Conservation (phyloP, 2,113 vertebrate species). For the Plecotus auritus region DNA sequence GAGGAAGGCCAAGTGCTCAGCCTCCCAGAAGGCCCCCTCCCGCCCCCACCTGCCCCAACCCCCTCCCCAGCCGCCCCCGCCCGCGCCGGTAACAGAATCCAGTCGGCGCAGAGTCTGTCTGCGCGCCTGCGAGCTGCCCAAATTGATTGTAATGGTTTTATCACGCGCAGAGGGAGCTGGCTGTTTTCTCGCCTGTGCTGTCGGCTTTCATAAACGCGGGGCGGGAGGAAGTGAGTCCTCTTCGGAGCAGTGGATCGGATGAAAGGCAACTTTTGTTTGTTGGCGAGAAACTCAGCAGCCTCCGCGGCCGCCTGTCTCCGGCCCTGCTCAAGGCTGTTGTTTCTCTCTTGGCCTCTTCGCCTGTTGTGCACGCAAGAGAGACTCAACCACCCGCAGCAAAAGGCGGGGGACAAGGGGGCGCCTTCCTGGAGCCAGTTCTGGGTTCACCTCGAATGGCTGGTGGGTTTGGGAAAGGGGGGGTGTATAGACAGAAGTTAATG, state of each 20-base stretch:
- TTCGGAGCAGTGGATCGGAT: slow-evolving; percentile 83
- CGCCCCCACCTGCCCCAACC: slow-evolving; percentile 57
- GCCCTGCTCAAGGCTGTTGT: slow-evolving; percentile 5
- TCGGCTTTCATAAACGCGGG: slow-evolving; percentile 84
- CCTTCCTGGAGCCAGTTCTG: not conserved
- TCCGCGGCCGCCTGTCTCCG: slow-evolving; percentile 57
- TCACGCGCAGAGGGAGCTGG: slow-evolving; percentile 89
- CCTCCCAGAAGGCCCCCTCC: slow-evolving; percentile 58
- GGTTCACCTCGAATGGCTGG: not conserved
- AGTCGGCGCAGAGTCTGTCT: slow-evolving; percentile 94
- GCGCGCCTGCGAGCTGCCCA: slow-evolving; percentile 85
- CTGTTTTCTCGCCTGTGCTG: slow-evolving; percentile 96
- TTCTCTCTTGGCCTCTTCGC: slow-evolving; percentile 60
- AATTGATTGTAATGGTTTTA: slow-evolving; percentile 96
- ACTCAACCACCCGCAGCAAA: not conserved
- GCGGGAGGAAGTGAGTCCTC: slow-evolving; percentile 85
- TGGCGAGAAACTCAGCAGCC: slow-evolving; percentile 31
- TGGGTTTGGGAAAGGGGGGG: not conserved
- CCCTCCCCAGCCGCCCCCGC: not conserved
- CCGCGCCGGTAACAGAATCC: slow-evolving; percentile 89
- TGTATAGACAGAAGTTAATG: not conserved
- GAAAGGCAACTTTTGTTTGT: slow-evolving; percentile 81
- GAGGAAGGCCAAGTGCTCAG: slow-evolving; percentile 68
- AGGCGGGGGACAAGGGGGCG: not conserved
- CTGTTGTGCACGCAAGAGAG: not conserved